Evolutionary conservation across 1,140 invertebrate genomes (phyloP), one percentile per base, ranked within the genome.

Genomic region (Eueides isabella): DNA sequence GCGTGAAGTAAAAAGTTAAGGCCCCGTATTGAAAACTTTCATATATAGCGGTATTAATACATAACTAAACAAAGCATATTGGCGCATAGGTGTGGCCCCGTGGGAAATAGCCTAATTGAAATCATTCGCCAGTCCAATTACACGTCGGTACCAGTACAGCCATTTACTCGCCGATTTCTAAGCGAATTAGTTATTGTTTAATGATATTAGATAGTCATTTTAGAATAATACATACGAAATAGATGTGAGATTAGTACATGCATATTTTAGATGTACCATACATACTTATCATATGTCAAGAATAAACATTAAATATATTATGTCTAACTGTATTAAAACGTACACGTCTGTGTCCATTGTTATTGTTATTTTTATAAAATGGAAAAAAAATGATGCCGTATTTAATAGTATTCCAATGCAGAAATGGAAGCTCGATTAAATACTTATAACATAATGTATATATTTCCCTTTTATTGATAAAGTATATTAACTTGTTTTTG

Each of bases 81-180:
- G 48, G 48, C 48, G 48, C 48, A 55, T 55, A 55, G 48, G 48
- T 55, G 48, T 7, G 9, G 48, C 23, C 48, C 48, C 48, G 48
- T 55, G 48, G 48, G 48, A 55, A 55, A 55, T 55, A 55, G 48
- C 23, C 48, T 55, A 55, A 55, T 55, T 55, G 48, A 55, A 55
- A 55, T 55, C 48, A 55, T 55, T 55, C 48, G 48, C 48, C 7
- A 26, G 23, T 55, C 48, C 48, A 55, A 55, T 55, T 55, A 55
- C 48, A 55, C 48, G 48, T 55, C 48, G 48, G 23, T 55, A 55
- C 48, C 48, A 55, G 48, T 55, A 4, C 48, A 55, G 23, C 48
- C 48, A 55, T 26, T 55, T 55, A 55, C 23, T 55, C 11, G n/a
- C n/a, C n/a, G 48, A 55, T 55, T 55, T 55, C 48, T 55, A 55